Evolutionary conservation across 2,888 invertebrate species (phyloP).

Genomic region (Psylliodes chrysocephalus): DNA sequence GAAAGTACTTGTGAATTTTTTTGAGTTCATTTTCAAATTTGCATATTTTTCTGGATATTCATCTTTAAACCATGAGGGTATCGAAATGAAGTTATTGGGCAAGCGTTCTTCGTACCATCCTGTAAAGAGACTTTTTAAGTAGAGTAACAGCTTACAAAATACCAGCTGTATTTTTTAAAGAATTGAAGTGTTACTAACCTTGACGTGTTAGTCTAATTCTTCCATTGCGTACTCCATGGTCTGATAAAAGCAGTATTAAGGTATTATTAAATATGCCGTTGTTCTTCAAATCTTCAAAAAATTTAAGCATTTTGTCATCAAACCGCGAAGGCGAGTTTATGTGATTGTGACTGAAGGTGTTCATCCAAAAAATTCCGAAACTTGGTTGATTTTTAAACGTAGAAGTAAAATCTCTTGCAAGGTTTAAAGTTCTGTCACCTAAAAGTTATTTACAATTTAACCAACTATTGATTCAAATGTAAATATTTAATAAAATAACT

Average conservation of each 20-base stretch:
- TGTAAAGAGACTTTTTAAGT: too few relatives aligned
- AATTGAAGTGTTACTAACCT: too few relatives aligned
- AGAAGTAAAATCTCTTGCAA: slow-evolving; percentile 74
- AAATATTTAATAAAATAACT: too few relatives aligned
- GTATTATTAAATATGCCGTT: slow-evolving; percentile 73
- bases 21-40: slow-evolving; percentile 71
- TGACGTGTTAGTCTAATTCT: slow-evolving; percentile 72
- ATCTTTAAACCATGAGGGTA: slow-evolving; percentile 72
- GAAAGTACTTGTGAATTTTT: slow-evolving; percentile 78
- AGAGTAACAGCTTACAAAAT: too few relatives aligned
- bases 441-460: too few relatives aligned
- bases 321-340: slow-evolving; percentile 75
- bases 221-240: slow-evolving; percentile 84
- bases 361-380: slow-evolving; percentile 85
- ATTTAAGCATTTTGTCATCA: slow-evolving; percentile 71
- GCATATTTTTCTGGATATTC: slow-evolving; percentile 68
- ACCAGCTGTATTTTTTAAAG: too few relatives aligned
- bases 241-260: slow-evolving; percentile 79
- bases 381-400: slow-evolving; percentile 72
- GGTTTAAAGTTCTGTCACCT: slow-evolving; percentile 76
- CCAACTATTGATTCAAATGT: too few relatives aligned
- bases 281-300: slow-evolving; percentile 70
- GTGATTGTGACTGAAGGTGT: slow-evolving; percentile 79
- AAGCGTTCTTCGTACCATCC: slow-evolving; percentile 83
- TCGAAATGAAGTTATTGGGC: slow-evolving; percentile 77